Base-by-base conservation (phyloP, 2,888 invertebrate species). In the Orthosia gracilis region DNA sequence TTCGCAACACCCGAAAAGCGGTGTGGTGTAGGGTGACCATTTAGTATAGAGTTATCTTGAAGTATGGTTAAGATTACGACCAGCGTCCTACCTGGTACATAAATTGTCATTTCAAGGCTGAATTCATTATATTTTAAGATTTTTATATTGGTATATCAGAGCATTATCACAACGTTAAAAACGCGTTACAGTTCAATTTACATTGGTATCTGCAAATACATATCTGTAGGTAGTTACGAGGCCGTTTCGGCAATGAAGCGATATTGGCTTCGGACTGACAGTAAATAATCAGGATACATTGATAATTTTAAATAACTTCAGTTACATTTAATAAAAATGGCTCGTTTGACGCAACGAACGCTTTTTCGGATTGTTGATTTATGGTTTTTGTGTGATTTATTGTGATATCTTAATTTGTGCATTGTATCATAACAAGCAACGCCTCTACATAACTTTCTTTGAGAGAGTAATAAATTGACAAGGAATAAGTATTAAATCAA, bases 1-100 rank as follows among this genome's bases (percentile, higher is more conserved):
- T 93, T 90, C 80, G 92, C 91, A 91, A 93, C 91, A 91, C 91
- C 89, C 91, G 83, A 91, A 92, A 91, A 89, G 83, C 88, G 85
- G 88, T 89, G 87, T 89, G 85, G 70, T 88, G 90, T 92, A 91
- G 90, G 92, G 92, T 79, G 77, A 80, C 91, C 92, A 92, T 90
- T 89, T 90, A 89, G 75, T 85, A 86, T 85, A 73, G 80, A 88
- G 81, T 90, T 90, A 91, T 90, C 89, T 89, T 89, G 87, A 90
- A 75, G 84, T 90, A 89, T 77, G 81, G 84, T 91, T 89, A 40
- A 40, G 40, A 40, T 40, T 40, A 90, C 86, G 82, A 88, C 66
- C 76, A 21, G 79, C 78, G 84, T 87, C 77, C 75, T 88, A 88
- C 73, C 64, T 81, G 74, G 74, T 59, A 82, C 78, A 79, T 79